phyloP scores from a whole-genome alignment of 2,113 vertebrate genomes.

The Syrmaticus mikado region DNA sequence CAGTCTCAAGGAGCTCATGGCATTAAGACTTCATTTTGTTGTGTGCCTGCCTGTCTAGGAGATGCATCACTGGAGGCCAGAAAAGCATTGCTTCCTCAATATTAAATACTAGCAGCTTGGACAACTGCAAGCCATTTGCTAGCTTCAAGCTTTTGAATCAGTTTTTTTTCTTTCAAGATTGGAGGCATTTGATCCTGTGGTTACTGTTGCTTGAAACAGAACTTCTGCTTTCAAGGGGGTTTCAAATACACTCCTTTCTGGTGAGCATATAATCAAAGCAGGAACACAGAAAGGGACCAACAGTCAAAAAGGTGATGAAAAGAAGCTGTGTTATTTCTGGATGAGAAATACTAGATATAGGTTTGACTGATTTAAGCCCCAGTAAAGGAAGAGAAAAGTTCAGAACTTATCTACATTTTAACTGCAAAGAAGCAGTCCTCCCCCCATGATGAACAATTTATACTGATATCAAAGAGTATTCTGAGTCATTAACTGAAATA shows the following conservation, averaged over 20 bases:
- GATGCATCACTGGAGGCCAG: slow-evolving; percentile 19
- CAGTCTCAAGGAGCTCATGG: neutral
- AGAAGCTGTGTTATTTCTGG: slow-evolving; percentile 25
- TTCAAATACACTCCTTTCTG: slow-evolving; percentile 20
- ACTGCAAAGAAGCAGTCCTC: slow-evolving; percentile 36
- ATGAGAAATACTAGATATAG: neutral
- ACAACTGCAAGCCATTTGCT: neutral
- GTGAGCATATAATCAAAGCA: neutral
- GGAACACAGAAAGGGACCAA: neutral
- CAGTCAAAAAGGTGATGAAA: slow-evolving; percentile 1
- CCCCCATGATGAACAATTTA: slow-evolving; percentile 32
- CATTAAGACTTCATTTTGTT: slow-evolving; percentile 42
- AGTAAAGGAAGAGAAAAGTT: slow-evolving; percentile 18
- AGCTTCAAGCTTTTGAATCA: slow-evolving; percentile 2
- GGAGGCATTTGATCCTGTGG: neutral
- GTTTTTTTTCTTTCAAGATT: slow-evolving; percentile 38
- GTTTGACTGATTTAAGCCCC: slow-evolving; percentile 28
- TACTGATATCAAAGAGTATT: slow-evolving; percentile 55
- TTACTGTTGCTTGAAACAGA: slow-evolving; percentile 4
- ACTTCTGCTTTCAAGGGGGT: slow-evolving; percentile 17
- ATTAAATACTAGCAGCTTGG: neutral
- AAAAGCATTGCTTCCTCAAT: slow-evolving; percentile 17
- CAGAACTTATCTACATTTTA: slow-evolving; percentile 36
- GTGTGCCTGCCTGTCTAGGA: slow-evolving; percentile 37
- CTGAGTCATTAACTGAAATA: slow-evolving; percentile 66